Percentiles rank a stretch among this genome's conserved stretches.
Evolutionary conservation across 2,113 vertebrate genomes (phyloP).

Genomic region (Puffinus mauretanicus): DNA sequence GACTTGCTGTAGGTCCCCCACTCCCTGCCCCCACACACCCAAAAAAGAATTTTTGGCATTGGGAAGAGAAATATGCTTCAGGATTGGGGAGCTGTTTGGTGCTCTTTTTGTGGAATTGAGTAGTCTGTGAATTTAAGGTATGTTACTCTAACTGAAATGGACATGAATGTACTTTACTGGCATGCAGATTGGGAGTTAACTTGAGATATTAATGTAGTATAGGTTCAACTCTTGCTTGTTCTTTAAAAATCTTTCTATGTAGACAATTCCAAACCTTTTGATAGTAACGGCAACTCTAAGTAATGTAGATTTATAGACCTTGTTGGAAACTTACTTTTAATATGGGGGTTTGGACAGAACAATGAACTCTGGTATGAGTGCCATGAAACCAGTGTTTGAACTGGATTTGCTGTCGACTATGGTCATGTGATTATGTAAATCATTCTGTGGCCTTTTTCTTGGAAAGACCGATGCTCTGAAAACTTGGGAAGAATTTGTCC

Average conservation of each 20-base stretch:
- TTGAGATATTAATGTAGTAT: not conserved
- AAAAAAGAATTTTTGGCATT: not conserved
- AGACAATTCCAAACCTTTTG: not conserved
- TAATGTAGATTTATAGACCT: not conserved
- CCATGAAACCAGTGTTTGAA: not conserved
- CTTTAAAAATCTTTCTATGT: not conserved
- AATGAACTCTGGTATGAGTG: not conserved
- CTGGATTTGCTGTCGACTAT: not conserved
- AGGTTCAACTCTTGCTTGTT: not conserved
- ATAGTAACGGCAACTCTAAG: not conserved
- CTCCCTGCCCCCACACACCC: not conserved
- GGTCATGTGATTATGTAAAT: not conserved
- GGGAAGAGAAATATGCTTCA: not conserved
- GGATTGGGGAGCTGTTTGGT: not conserved
- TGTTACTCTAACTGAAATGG: not conserved
- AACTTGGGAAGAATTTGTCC: not conserved
- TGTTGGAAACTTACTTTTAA: not conserved
- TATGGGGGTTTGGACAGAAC: not conserved
- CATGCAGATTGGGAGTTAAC: not conserved
- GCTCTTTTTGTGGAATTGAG: not conserved
- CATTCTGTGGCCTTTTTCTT: not conserved
- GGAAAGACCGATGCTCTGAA: not conserved
- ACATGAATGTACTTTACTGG: not conserved
- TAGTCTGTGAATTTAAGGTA: not conserved
- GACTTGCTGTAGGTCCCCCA: not conserved